Percentiles rank a stretch among this genome's conserved stretches.
Conservation (phyloP, 2,797 vertebrate genomes). For the Sardinella longiceps region DNA sequence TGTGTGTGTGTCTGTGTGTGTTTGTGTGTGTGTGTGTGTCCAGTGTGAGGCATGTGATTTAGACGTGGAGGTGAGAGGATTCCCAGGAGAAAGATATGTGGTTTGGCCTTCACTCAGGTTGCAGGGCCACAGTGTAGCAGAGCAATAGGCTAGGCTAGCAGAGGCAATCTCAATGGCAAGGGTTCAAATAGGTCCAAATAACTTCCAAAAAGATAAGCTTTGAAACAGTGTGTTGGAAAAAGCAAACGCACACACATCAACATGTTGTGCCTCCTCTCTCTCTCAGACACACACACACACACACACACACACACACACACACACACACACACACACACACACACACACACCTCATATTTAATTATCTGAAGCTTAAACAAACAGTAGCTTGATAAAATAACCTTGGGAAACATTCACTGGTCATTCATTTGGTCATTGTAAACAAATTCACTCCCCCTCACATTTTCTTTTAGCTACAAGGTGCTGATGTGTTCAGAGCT, state of each 20-base stretch:
- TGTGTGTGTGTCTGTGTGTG: too few species aligned
- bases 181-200: neutral
- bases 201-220: neutral
- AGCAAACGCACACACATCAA: neutral
- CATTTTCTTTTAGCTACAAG: neutral
- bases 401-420: neutral
- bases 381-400: neutral
- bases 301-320: conserved; percentile 16
- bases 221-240: neutral
- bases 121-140: neutral
- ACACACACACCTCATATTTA: neutral
- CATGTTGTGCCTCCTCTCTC: neutral
- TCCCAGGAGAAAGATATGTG: neutral
- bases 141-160: neutral
- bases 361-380: neutral
- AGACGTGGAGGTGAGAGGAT: neutral
- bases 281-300: neutral
- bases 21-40: too few species aligned
- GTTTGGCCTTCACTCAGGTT: neutral
- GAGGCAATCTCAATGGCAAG: neutral
- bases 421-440: neutral
- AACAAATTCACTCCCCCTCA: neutral
- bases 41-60: neutral
- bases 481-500: neutral
- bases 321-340: neutral